Percentiles rank a stretch among this genome's conserved stretches.
Evolutionary conservation across 2,888 invertebrate species (phyloP).

Genomic region (Mythimna loreyi): DNA sequence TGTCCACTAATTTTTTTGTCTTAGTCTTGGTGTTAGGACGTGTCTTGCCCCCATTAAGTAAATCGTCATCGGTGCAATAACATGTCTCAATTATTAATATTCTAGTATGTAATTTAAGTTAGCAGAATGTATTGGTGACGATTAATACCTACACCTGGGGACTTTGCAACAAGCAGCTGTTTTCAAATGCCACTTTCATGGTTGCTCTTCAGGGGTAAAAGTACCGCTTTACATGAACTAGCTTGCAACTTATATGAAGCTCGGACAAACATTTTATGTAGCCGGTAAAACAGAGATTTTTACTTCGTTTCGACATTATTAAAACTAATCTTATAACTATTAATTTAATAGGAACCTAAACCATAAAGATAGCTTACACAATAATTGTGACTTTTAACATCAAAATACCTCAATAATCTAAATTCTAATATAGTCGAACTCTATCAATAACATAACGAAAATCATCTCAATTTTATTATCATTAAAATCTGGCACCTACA

Average conservation of each 20-base stretch:
- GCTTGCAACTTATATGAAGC: no score
- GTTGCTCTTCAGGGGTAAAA: no score
- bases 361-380: slow-evolving; percentile 42
- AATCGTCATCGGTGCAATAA: no score
- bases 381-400: slow-evolving; percentile 40
- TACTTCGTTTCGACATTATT: slow-evolving; percentile 13
- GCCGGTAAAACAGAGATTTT: not conserved
- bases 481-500: slow-evolving; percentile 53
- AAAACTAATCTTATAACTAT: slow-evolving; percentile 13
- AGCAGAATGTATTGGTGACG: no score
- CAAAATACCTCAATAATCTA: slow-evolving; percentile 45
- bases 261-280: not conserved
- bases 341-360: slow-evolving; percentile 14
- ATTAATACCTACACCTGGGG: no score
- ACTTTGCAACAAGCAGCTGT: no score
- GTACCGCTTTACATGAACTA: no score
- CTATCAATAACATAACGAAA: slow-evolving; percentile 55
- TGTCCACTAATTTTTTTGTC: not conserved
- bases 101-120: no score
- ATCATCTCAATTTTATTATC: slow-evolving; percentile 50
- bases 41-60: no score
- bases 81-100: no score
- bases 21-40: no score
- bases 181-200: no score
- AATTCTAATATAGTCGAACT: slow-evolving; percentile 52